These are phyloP conservation scores for Drosophila eugracilis DNA, from an alignment of 1,140 invertebrate genomes.

Conservation along the genomic window DNA sequence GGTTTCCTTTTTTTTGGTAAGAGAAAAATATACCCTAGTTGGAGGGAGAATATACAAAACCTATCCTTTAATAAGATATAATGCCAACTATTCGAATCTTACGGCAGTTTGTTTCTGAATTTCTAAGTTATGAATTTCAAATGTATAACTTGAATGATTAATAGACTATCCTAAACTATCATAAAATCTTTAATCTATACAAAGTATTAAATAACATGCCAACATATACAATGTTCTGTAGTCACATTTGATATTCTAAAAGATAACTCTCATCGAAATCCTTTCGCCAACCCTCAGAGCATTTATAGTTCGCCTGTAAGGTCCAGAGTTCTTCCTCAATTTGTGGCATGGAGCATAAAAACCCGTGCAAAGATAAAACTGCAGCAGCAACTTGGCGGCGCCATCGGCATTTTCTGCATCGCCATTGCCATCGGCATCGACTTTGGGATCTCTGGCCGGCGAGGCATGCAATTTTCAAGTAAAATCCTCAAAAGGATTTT, in stretches of 20 bases:
- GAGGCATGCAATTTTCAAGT: slow-evolving; percentile 60
- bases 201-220: too few relatives aligned
- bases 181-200: too few relatives aligned
- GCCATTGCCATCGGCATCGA: slow-evolving; percentile 48
- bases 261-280: background rate
- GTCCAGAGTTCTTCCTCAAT: background rate
- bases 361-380: slow-evolving; percentile 70
- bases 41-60: background rate
- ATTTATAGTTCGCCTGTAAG: slow-evolving; percentile 8
- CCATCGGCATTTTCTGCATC: slow-evolving; percentile 58
- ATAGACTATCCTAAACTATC: too few relatives aligned
- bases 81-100: background rate
- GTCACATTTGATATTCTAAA: background rate
- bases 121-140: too few relatives aligned
- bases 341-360: slow-evolving; percentile 68
- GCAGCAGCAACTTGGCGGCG: slow-evolving; percentile 73
- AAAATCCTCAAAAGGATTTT: slow-evolving; percentile 57
- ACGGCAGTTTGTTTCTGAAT: too few relatives aligned
- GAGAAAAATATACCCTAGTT: slow-evolving; percentile 13
- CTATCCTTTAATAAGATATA: too few relatives aligned
- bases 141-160: too few relatives aligned
- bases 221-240: background rate
- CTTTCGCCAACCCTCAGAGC: slow-evolving; percentile 4
- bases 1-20: slow-evolving; percentile 2
- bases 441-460: slow-evolving; percentile 48